Percentiles rank a stretch among this genome's conserved stretches.
Conservation (phyloP, 2,888 invertebrate species). For the Phasia obesa region DNA sequence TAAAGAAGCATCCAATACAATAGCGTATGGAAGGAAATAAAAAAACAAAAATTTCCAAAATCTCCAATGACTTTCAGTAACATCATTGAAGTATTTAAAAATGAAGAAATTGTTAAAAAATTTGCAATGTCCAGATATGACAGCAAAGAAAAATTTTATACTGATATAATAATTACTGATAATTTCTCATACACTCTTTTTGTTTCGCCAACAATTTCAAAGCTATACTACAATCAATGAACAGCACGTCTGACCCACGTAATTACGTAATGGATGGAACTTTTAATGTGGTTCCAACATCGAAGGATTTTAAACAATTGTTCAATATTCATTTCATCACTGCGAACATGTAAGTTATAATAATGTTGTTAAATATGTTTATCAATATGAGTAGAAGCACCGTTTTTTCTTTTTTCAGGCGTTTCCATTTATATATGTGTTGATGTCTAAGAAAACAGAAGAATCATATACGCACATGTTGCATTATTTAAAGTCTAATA, state of each 20-base stretch:
- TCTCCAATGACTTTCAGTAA: slow-evolving; percentile 51
- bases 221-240: slow-evolving; percentile 49
- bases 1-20: slow-evolving; percentile 53
- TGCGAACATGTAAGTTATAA: slow-evolving; percentile 56
- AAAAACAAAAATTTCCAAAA: slow-evolving; percentile 51
- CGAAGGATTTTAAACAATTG: slow-evolving; percentile 52
- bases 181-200: slow-evolving; percentile 60
- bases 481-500: no score
- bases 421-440: slow-evolving; percentile 11
- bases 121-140: slow-evolving; percentile 58
- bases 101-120: slow-evolving; percentile 56
- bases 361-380: slow-evolving; percentile 36
- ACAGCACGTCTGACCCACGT: slow-evolving; percentile 47
- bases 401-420: slow-evolving; percentile 15
- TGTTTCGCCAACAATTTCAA: slow-evolving; percentile 60
- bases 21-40: slow-evolving; percentile 50
- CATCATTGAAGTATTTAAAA: slow-evolving; percentile 56
- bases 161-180: slow-evolving; percentile 55
- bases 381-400: slow-evolving; percentile 19
- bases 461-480: no score
- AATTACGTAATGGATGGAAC: slow-evolving; percentile 56
- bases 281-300: slow-evolving; percentile 59
- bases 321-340: slow-evolving; percentile 43
- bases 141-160: slow-evolving; percentile 49
- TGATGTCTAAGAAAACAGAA: slow-evolving; percentile 12